A percentile compares a stretch with the other conserved stretches of the same genome.
These are phyloP conservation scores for Tonatia bakeri DNA, from an alignment of 2,113 vertebrate species.

Conservation along the genomic window DNA sequence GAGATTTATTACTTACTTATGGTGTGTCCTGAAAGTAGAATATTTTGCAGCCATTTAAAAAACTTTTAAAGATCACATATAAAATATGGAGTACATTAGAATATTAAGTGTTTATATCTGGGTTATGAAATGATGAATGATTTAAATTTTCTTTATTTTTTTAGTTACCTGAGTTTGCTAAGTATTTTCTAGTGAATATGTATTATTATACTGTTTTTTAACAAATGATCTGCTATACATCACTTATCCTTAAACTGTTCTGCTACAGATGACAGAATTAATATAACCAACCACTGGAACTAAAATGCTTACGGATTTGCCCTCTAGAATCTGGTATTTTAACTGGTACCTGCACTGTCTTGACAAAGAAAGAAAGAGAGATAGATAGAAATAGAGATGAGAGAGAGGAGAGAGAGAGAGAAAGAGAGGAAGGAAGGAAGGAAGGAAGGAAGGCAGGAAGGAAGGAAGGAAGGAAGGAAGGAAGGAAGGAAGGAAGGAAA, in stretches of 20 bases:
- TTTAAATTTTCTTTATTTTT: neutral
- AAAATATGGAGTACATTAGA: neutral
- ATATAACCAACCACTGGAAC: neutral
- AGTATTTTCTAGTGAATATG: neutral
- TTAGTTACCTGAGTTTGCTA: neutral
- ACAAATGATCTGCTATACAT: neutral
- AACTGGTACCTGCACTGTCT: neutral
- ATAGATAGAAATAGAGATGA: too few relatives aligned
- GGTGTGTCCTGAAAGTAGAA: neutral
- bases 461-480: too few relatives aligned
- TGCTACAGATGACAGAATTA: neutral
- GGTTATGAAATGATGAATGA: neutral
- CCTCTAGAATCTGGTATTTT: neutral
- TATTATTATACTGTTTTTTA: slow-evolving; percentile 23
- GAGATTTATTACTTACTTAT: neutral
- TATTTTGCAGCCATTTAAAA: neutral
- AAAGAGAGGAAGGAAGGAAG: too few relatives aligned
- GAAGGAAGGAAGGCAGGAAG: neutral
- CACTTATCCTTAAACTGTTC: neutral
- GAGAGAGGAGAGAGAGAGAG: too few relatives aligned
- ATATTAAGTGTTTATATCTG: neutral
- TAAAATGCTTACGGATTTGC: neutral
- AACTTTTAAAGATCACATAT: slow-evolving; percentile 21
- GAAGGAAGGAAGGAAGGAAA: too few relatives aligned
- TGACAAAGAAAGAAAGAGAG: neutral